phyloP scores from a whole-genome alignment of 2,888 invertebrate genomes.

The Rhimphoctona megacephalus region DNA sequence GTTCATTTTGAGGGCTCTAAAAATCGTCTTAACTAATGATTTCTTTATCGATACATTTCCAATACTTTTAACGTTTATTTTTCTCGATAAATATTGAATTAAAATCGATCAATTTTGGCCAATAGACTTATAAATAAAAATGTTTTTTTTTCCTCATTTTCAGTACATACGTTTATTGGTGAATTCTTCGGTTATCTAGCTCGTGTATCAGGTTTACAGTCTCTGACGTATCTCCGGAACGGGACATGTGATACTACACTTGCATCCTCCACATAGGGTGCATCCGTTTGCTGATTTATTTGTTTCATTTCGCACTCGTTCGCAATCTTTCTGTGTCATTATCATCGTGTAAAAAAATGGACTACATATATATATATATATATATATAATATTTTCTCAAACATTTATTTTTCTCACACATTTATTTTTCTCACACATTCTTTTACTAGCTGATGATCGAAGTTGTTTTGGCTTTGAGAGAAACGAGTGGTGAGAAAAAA shows the following conservation, averaged over 20 bases:
- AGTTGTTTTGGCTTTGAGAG: constrained; percentile 12
- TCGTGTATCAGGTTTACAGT: not conserved
- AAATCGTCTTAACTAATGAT: not conserved
- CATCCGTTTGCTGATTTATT: constrained; percentile 40
- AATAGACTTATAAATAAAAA: not conserved
- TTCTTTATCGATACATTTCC: not conserved
- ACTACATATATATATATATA: not conserved
- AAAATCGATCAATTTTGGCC: not conserved
- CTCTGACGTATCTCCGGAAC: constrained; percentile 57
- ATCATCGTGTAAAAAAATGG: constrained; percentile 30
- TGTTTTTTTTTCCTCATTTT: not conserved
- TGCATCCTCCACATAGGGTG: constrained; percentile 41
- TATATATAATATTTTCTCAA: not conserved
- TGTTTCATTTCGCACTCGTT: constrained; percentile 5
- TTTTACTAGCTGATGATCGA: constrained; percentile 17
- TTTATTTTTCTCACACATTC: too few relatives aligned
- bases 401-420: not conserved
- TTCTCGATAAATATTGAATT: not conserved
- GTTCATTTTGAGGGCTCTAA: not conserved
- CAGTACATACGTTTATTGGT: not conserved
- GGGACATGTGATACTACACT: constrained; percentile 51
- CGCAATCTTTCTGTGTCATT: constrained; percentile 61
- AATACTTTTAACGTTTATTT: not conserved
- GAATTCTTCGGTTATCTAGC: not conserved
- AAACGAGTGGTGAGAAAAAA: constrained; percentile 36